These are phyloP conservation scores for Stegodyphus dumicola DNA, from an alignment of 1,140 invertebrate genomes.

Conservation along the genomic window DNA sequence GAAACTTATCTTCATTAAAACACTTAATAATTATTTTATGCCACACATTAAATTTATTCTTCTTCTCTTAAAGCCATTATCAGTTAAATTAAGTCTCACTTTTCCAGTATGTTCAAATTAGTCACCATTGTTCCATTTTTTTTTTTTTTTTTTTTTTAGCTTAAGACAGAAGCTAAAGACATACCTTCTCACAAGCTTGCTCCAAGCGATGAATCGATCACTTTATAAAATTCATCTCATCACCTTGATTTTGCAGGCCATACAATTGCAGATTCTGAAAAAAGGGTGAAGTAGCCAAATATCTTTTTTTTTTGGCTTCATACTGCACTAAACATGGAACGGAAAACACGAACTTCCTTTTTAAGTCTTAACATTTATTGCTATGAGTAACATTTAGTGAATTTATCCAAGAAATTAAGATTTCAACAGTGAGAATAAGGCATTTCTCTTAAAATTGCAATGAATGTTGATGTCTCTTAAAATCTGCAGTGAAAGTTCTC, in stretches of 20 bases:
- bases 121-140: not conserved
- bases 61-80: not conserved
- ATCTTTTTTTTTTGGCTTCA: not conserved
- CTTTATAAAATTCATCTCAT: conserved; percentile 11
- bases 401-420: too few relatives aligned
- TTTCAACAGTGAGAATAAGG: too few relatives aligned
- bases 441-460: too few relatives aligned
- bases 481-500: too few relatives aligned
- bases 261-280: conserved; percentile 2
- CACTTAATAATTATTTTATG: not conserved
- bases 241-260: conserved; percentile 10
- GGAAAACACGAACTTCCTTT: too few relatives aligned
- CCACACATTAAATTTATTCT: not conserved
- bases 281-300: not conserved
- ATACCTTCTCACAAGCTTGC: conserved; percentile 30
- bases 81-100: not conserved
- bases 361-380: too few relatives aligned
- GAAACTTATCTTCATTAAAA: not conserved
- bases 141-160: conserved; percentile 34
- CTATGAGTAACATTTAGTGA: too few relatives aligned
- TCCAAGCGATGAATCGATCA: not conserved
- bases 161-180: conserved; percentile 59
- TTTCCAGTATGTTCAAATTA: not conserved
- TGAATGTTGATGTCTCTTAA: too few relatives aligned
- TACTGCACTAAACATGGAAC: too few relatives aligned